Conservation (phyloP, 2,888 invertebrate species). For the Macrosiphum euphorbiae region DNA sequence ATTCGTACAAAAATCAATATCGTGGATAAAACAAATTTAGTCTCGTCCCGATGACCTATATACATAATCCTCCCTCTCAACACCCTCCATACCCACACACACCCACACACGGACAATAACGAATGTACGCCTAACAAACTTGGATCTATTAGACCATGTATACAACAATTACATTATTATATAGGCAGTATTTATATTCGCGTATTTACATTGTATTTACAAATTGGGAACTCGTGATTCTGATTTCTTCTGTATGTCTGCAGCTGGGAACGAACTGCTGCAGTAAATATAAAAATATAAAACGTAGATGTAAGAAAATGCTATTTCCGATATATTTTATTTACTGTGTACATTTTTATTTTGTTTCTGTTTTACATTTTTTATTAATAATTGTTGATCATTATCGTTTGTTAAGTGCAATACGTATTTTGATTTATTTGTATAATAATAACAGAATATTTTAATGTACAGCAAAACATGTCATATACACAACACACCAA, state of each 20-base stretch:
- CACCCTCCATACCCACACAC: background rate
- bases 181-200: background rate
- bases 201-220: background rate
- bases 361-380: background rate
- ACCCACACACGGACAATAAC: background rate
- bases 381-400: background rate
- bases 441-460: background rate
- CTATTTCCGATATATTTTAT: background rate
- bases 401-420: background rate
- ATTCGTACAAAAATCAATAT: background rate
- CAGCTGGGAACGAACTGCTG: background rate
- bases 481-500: background rate
- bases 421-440: background rate
- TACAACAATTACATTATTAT: background rate
- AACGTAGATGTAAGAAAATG: background rate
- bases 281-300: background rate
- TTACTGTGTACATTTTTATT: background rate
- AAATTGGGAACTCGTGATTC: background rate
- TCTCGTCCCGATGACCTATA: background rate
- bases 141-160: background rate
- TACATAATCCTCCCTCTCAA: background rate
- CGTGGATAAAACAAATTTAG: background rate
- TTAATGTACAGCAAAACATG: background rate
- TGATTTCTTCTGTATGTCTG: background rate
- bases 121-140: background rate